Conservation (phyloP, 2,888 invertebrate genomes). For the Caenorhabditis parvicauda region DNA sequence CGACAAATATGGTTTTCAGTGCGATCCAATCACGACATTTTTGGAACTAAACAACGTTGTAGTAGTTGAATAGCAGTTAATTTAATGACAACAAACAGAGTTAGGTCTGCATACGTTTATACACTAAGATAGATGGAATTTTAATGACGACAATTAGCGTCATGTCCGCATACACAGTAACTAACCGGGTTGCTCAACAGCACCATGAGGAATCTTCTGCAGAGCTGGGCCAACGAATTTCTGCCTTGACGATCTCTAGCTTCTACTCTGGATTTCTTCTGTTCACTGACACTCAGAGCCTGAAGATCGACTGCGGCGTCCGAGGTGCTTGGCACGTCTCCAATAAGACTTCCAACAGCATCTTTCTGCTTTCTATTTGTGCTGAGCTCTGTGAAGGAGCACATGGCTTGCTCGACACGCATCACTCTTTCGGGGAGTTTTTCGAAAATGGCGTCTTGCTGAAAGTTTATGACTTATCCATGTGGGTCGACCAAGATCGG, state of each 20-base stretch:
- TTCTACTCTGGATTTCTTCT: conserved; percentile 28
- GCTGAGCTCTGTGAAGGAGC: conserved; percentile 50
- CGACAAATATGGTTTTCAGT: no score
- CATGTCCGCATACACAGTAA: no score
- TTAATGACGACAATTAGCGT: neutral
- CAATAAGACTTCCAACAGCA: conserved; percentile 19
- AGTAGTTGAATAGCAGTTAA: neutral
- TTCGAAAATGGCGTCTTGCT: conserved; percentile 51
- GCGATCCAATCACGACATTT: no score
- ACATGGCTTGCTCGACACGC: conserved; percentile 60
- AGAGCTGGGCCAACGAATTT: conserved; percentile 59
- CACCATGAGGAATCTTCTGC: conserved; percentile 61
- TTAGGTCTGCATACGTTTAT: neutral
- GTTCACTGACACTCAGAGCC: neutral
- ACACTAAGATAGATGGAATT: no score
- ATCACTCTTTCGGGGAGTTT: conserved; percentile 54
- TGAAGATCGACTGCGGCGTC: conserved; percentile 4
- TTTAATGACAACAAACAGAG: neutral
- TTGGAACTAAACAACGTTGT: neutral
- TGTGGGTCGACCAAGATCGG: no score
- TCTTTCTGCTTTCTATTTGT: conserved; percentile 14
- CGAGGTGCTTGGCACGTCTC: conserved; percentile 11
- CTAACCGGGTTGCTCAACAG: conserved; percentile 55
- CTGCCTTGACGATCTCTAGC: conserved; percentile 30
- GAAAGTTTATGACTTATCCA: conserved; percentile 4